Evolutionary conservation across 2,113 vertebrate species (phyloP).

Genomic region (Halichoerus grypus): DNA sequence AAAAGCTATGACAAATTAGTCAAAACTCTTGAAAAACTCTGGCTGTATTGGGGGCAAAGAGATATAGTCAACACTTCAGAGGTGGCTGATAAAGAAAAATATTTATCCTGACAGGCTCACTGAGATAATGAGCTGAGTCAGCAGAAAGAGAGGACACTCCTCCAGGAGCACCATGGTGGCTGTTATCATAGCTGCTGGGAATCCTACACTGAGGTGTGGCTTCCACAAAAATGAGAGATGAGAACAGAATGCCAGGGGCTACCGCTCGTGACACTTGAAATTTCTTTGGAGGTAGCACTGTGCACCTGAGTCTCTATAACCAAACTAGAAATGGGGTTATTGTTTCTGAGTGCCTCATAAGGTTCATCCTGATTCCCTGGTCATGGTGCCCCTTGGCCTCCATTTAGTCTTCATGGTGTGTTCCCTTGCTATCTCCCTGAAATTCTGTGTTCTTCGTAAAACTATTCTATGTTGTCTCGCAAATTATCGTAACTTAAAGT

Average conservation of each 20-base stretch:
- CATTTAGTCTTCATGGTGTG: not conserved
- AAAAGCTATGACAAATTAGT: not conserved
- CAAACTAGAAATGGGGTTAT: not conserved
- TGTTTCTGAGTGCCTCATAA: not conserved
- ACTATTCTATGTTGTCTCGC: not conserved
- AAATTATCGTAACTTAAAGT: not conserved
- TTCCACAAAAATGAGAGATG: not conserved
- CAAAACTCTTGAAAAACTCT: not conserved
- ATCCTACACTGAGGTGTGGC: not conserved
- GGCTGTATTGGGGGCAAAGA: not conserved
- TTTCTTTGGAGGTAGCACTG: not conserved
- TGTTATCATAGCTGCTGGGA: not conserved
- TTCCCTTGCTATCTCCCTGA: not conserved
- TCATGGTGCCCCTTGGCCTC: not conserved
- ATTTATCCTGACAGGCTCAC: not conserved
- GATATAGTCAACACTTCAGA: not conserved
- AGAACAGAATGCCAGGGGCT: not conserved
- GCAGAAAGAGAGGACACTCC: not conserved
- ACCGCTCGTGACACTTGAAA: not conserved
- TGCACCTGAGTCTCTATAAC: not conserved
- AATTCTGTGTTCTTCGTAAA: constrained; percentile 1
- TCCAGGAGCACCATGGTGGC: too few species aligned
- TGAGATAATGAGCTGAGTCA: too few species aligned
- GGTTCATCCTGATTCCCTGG: not conserved
- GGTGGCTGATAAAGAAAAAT: not conserved